Evolutionary conservation across 2,797 vertebrate species (phyloP), one percentile per base, ranked within the genome.

Genomic region (Enteromius radiatus): DNA sequence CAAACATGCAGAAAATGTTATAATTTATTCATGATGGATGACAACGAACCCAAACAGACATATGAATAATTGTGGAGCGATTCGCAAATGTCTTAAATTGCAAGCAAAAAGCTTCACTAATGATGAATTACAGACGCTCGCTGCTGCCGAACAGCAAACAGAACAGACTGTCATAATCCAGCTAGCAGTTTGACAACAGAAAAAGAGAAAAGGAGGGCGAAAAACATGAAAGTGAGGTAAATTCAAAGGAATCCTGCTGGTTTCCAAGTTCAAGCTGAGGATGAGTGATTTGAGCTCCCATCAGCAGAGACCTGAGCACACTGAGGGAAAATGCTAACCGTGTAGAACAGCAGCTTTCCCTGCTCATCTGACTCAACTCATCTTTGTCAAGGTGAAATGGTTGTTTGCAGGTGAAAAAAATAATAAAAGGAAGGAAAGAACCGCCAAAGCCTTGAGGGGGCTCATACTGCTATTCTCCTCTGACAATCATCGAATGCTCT

Each of bases 331-430:
- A 81, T 77, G 85, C 88, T 88, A 83, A 86, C 64, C 17, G 31
- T 86, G 88, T 86, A 87, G 41, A 86, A 89, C 88, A 86, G 84
- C 78, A 49, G 68, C 75, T 76, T 83, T 63, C 54, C 78, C 70
- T 75, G 81, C 73, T 86, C 71, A 78, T 77, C 83, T 80, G 86
- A 83, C 85, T 69, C 78, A 26, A 76, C 76, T 83, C 82, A 86
- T 84, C 84, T 81, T 45, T 81, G 83, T 83, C 86, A 85, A 85
- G 81, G 83, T 85, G 85, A 82, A 86, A 87, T 77, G 45, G 68
- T 56, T 82, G 70, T 86, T 84, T 75, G 75, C 80, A 81, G 56
- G 69, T 73, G 76, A 9, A 52, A 47, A 71, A 64, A 76, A 28
- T 19, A 78, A 80, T 19, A 78, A 80, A 85, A 49, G 54, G n/a